phyloP scores from a whole-genome alignment of 2,888 invertebrate genomes.

The Disparrhopalites patrizii region DNA sequence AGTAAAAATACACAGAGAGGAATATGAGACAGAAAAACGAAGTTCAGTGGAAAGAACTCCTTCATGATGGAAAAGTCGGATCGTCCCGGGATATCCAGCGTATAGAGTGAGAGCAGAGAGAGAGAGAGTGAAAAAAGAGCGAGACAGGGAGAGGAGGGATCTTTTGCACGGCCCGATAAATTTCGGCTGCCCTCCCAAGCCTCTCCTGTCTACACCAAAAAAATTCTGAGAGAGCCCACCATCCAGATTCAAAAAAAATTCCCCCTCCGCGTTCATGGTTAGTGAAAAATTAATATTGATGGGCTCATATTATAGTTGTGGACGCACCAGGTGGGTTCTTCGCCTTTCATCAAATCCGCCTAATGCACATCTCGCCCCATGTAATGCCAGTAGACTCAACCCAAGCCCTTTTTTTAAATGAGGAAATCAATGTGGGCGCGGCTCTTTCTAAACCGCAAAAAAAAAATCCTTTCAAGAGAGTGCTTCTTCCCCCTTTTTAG shows the following conservation, averaged over 20 bases:
- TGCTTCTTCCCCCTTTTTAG: too few relatives aligned
- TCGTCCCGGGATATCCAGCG: too few relatives aligned
- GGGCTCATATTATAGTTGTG: conserved; percentile 15
- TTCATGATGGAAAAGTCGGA: too few relatives aligned
- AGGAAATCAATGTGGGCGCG: conserved; percentile 55
- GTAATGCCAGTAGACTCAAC: too few relatives aligned
- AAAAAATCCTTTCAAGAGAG: too few relatives aligned
- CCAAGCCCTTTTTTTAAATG: conserved; percentile 13
- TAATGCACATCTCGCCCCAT: background rate
- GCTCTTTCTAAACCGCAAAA: conserved; percentile 49
- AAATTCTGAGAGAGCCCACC: too few relatives aligned
- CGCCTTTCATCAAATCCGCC: conserved; percentile 11
- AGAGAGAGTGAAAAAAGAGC: background rate
- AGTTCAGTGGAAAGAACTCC: too few relatives aligned
- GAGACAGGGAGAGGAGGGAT: background rate
- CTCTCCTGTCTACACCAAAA: background rate
- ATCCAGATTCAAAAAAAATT: too few relatives aligned
- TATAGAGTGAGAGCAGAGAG: background rate
- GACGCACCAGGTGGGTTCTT: conserved; percentile 26
- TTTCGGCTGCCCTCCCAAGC: background rate
- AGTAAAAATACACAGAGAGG: too few relatives aligned
- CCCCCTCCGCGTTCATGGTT: background rate
- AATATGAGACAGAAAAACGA: too few relatives aligned
- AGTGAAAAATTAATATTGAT: conserved; percentile 15
- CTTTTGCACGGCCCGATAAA: background rate